Percentiles rank a stretch among this genome's conserved stretches.
Evolutionary conservation across 2,888 invertebrate genomes (phyloP).

Genomic region (Drosophila mercatorum): DNA sequence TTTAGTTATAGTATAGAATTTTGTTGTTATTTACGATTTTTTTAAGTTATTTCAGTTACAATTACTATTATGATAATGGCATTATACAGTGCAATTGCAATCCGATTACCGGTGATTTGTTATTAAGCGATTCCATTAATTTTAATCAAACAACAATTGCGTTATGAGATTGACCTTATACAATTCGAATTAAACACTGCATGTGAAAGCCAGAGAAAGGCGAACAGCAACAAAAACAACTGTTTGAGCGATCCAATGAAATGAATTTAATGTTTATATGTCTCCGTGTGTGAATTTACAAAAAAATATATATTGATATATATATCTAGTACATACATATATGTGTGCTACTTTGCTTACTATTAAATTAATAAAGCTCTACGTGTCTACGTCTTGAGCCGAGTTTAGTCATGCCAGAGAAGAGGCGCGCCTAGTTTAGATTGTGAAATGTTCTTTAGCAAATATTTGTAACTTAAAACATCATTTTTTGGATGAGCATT

Average conservation of each 20-base stretch:
- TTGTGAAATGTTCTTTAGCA: slow-evolving; percentile 44
- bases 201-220: slow-evolving; percentile 18
- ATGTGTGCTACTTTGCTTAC: slow-evolving; percentile 32
- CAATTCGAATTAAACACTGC: slow-evolving; percentile 51
- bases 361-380: slow-evolving; percentile 27
- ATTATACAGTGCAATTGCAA: slow-evolving; percentile 53
- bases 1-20: slow-evolving; percentile 66
- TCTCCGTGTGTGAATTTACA: slow-evolving; percentile 29
- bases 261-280: slow-evolving; percentile 41
- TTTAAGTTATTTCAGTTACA: slow-evolving; percentile 60
- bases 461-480: slow-evolving; percentile 29
- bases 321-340: slow-evolving; percentile 9
- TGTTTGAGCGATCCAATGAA: slow-evolving; percentile 17
- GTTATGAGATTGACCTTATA: slow-evolving; percentile 47
- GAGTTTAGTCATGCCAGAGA: slow-evolving; percentile 40
- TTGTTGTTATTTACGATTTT: slow-evolving; percentile 67
- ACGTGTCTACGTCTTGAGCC: slow-evolving; percentile 14
- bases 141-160: slow-evolving; percentile 51
- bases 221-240: slow-evolving; percentile 9
- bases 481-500: slow-evolving; percentile 38
- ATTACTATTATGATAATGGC: slow-evolving; percentile 41
- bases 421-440: slow-evolving; percentile 42
- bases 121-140: slow-evolving; percentile 70
- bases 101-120: slow-evolving; percentile 45
- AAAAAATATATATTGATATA: slow-evolving; percentile 9